Evolutionary conservation across 2,888 invertebrate species (phyloP).

Genomic region (Girardia tigrina): DNA sequence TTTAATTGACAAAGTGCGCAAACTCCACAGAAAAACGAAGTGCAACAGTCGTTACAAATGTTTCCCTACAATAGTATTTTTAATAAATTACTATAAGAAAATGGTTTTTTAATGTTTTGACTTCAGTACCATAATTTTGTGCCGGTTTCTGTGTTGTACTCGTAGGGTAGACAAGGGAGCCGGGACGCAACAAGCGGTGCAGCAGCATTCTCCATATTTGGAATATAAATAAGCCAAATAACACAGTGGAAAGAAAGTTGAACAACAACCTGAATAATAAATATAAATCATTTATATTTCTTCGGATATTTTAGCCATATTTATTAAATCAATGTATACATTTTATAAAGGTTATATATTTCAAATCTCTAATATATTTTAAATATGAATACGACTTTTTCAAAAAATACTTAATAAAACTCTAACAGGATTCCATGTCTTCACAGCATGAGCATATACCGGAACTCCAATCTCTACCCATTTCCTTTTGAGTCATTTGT

Average conservation of each 20-base stretch:
- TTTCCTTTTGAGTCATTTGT: not conserved
- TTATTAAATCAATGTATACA: no score
- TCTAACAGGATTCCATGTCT: not conserved
- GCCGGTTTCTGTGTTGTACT: slow-evolving; percentile 25
- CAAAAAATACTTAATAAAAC: not conserved
- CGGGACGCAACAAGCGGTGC: not conserved
- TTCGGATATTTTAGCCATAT: no score
- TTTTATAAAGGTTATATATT: no score
- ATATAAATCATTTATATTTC: no score
- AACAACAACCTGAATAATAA: slow-evolving; percentile 25
- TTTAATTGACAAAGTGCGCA: slow-evolving; percentile 25
- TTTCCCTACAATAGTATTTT: not conserved
- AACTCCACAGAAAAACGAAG: not conserved
- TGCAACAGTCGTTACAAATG: not conserved
- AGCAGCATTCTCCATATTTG: not conserved
- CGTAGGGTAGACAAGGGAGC: not conserved
- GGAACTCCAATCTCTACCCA: slow-evolving; percentile 3
- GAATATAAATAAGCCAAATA: not conserved
- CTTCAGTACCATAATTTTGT: not conserved
- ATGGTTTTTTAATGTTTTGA: no score
- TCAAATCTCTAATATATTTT: no score
- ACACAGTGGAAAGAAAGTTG: not conserved
- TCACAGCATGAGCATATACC: slow-evolving; percentile 9
- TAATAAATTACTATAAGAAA: no score
- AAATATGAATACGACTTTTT: no score